Percentiles rank a stretch among this genome's conserved stretches.
Conservation (phyloP, 2,113 vertebrate genomes). For the Aphyosemion australe region DNA sequence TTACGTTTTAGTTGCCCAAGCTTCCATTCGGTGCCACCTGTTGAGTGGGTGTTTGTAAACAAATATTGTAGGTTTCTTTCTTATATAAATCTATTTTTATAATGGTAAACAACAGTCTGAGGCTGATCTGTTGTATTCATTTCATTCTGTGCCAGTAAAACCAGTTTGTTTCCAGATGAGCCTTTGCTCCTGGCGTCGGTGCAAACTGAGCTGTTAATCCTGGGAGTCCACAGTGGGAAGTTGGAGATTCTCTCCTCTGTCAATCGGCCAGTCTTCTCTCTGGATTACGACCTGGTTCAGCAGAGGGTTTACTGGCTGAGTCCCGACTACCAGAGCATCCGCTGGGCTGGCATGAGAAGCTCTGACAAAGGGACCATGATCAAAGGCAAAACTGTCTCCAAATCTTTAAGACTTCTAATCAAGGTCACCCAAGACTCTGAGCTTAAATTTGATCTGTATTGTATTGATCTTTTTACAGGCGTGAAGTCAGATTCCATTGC, state of each 20-base stretch:
- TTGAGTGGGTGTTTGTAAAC: too few relatives aligned
- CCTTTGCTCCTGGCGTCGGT: conserved; percentile 84
- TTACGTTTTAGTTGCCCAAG: too few relatives aligned
- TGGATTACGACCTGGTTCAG: conserved; percentile 86
- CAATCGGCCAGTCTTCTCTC: conserved; percentile 81
- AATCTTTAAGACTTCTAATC: not conserved
- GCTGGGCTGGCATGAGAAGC: conserved; percentile 79
- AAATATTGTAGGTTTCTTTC: too few relatives aligned
- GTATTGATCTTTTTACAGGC: conserved; percentile 69
- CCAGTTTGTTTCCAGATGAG: conserved; percentile 75
- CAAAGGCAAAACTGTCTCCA: conserved; percentile 82
- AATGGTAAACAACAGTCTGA: too few relatives aligned
- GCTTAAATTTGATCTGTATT: not conserved
- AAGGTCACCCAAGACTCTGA: too few relatives aligned
- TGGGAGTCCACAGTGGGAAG: conserved; percentile 80
- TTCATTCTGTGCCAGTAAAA: not conserved
- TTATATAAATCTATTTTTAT: too few relatives aligned
- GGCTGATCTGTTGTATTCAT: not conserved
- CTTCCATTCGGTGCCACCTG: too few relatives aligned
- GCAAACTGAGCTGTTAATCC: conserved; percentile 83
- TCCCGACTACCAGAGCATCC: conserved; percentile 85
- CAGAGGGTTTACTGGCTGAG: conserved; percentile 89
- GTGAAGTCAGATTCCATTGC: conserved; percentile 87
- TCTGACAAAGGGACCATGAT: conserved; percentile 81
- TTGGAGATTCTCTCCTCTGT: conserved; percentile 77